Evolutionary conservation across 2,888 invertebrate genomes (phyloP), one percentile per base, ranked within the genome.

Genomic region (Monopis laevigella): DNA sequence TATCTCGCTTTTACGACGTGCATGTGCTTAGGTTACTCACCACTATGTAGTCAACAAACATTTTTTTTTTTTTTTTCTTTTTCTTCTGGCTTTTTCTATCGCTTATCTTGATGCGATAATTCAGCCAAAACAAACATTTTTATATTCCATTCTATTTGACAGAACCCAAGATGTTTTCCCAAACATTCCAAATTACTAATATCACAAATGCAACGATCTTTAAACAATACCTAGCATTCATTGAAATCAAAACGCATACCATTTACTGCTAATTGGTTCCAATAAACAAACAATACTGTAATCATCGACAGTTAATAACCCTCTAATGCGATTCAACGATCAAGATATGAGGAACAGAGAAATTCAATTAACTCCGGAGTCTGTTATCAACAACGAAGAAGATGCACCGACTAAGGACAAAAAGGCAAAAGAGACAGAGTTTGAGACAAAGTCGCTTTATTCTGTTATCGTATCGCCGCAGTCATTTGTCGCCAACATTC

Each of bases 401-500:
- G 60, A 12, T 27, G 36, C 34, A 28, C 18, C 34, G 34, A 5
- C 19, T 39, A 13, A 14, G 51, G 49, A 50, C 54, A 55, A 59
- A 58, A 67, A 68, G 60, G 62, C 57, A 61, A 57, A 62, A 63
- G 62, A 56, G 45, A 39, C 48, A 55, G 56, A 26, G 14, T 26
- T 13, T 27, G 16, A 26, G 27, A 65, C 59, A 60, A 53, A 58
- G 56, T 61, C 56, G 59, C 59, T 60, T 64, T 62, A 58, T 62
- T 46, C 51, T 60, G 67, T 77, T 77, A 75, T 75, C 74, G 65
- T 54, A 52, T 51, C 35, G 40, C 24, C 13, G 57, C 61, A 64
- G 60, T 71, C 71, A 77, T 75, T 77, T 75, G 77, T 71, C 63
- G 72, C 61, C 59, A 65, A 66, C 74, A 74, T 78, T 80, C 78